Base-by-base conservation (phyloP, 2,797 vertebrate genomes). In the Thaleichthys pacificus region DNA sequence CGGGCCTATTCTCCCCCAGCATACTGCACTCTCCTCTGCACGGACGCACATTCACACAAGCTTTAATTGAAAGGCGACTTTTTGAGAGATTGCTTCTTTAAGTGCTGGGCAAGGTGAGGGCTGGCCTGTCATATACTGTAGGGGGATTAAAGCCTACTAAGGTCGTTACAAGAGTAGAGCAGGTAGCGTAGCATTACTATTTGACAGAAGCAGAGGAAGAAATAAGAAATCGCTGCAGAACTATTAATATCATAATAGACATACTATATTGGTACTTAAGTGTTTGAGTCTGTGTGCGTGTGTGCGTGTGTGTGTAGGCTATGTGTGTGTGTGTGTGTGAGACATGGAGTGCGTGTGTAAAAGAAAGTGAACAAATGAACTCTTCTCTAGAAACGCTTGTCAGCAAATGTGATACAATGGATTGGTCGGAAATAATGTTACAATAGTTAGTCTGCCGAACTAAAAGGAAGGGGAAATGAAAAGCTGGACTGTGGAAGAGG, bases 31-130 rank as follows among this genome's bases (percentile, higher is more conserved):
- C 88, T 87, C 83, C 81, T 87, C 74, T 85, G 83, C 87, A 77
- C 81, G 84, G 89, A 91, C 83, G 76, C 87, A 91, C 88, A 90
- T 87, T 90, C 86, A 88, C 90, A 88, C 75, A 71, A 81, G 90
- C 86, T 90, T 89, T 92, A 87, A 87, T 83, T 88, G 85, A 89
- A 89, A 91, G 88, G 85, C 80, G 90, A 92, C 89, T 92, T 93
- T 91, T 91, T 93, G 89, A 93, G 89, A 93, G 93, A 93, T 94
- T 93, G 90, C 92, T 91, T 93, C 91, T 93, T 90, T 93, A 93
- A 93, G 93, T 94, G 91, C 87, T 85, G 91, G 91, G 90, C 90
- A 92, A 94, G 93, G 93, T 94, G 93, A 93, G 91, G 91, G 89
- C 91, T 89, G 87, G 81, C 77, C 90, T 84, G 87, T 91, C 91